phyloP scores from a whole-genome alignment of 2,797 vertebrate genomes.

The Pitangus sulphuratus region DNA sequence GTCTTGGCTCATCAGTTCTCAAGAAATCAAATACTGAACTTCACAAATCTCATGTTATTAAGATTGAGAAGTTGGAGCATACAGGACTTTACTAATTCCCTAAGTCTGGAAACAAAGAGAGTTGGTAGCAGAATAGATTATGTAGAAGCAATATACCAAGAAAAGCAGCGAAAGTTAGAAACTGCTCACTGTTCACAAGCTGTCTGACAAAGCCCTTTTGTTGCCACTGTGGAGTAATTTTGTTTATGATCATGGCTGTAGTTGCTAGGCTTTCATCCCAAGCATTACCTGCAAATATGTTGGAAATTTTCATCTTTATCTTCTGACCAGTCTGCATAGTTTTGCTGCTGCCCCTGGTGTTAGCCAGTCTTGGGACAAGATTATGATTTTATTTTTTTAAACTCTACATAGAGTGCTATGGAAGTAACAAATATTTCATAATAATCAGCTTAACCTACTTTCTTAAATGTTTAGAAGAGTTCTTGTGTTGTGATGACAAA shows the following conservation, averaged over 20 bases:
- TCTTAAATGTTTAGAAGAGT: background rate
- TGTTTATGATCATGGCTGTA: background rate
- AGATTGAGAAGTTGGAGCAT: background rate
- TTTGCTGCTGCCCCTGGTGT: background rate
- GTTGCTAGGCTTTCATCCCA: background rate
- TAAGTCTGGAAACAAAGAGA: background rate
- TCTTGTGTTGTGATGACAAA: background rate
- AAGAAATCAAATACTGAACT: background rate
- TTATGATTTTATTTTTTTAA: background rate
- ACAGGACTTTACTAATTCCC: background rate
- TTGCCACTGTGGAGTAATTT: background rate
- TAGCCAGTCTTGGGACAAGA: background rate
- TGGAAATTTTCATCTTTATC: background rate
- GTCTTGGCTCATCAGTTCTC: background rate
- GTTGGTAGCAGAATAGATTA: background rate
- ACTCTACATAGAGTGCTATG: background rate
- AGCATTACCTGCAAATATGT: background rate
- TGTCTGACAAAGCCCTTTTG: rapidly evolving
- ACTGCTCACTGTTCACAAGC: background rate
- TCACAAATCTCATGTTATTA: background rate
- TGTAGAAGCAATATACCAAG: background rate
- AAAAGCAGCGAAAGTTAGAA: background rate
- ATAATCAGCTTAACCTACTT: background rate
- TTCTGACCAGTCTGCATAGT: background rate
- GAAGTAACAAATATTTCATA: background rate